phyloP scores from a whole-genome alignment of 2,113 vertebrate species.

The Gymnogyps californianus region DNA sequence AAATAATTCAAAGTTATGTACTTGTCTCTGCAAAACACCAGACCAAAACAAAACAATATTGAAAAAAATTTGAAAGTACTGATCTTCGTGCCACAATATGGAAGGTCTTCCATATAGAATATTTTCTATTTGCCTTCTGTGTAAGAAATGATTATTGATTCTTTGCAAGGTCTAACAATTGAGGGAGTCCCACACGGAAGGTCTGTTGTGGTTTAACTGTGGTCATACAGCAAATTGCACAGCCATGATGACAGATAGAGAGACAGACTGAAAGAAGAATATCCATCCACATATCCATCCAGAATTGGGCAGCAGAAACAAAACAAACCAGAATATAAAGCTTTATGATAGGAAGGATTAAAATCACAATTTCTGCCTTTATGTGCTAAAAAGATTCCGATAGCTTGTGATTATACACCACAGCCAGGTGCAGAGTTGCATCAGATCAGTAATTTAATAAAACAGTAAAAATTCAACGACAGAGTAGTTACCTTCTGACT shows the following conservation, averaged over 20 bases:
- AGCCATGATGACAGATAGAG: neutral
- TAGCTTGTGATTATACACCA: neutral
- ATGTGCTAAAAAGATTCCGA: neutral
- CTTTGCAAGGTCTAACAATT: neutral
- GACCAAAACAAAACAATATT: neutral
- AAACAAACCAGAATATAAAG: neutral
- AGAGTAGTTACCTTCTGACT: conserved; percentile 46
- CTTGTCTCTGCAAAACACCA: neutral
- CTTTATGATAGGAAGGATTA: neutral
- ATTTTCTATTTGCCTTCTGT: neutral
- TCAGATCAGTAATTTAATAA: conserved; percentile 54
- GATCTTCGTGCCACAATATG: neutral
- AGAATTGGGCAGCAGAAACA: neutral
- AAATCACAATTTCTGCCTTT: neutral
- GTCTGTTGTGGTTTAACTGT: too few species aligned
- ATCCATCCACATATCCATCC: neutral
- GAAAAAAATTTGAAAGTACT: neutral
- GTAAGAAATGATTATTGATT: neutral
- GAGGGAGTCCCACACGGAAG: neutral
- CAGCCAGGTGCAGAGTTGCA: neutral
- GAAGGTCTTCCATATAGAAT: neutral
- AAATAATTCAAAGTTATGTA: neutral
- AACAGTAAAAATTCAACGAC: conserved; percentile 39
- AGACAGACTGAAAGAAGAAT: neutral
- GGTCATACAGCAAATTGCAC: neutral